phyloP scores from a whole-genome alignment of 2,113 vertebrate species.

The Ciconia boyciana region DNA sequence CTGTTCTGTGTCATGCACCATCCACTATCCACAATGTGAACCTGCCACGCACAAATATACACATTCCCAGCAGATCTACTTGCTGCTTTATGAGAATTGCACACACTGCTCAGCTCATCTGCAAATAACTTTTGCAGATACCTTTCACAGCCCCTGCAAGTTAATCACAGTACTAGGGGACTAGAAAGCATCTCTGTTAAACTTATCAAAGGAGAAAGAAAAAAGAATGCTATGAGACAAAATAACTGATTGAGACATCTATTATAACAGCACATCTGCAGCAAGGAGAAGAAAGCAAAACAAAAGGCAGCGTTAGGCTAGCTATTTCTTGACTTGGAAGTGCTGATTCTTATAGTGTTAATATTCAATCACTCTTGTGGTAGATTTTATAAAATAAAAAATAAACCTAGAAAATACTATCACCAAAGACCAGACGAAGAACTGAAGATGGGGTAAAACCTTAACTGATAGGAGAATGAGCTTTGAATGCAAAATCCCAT shows the following conservation, averaged over 20 bases:
- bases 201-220: not conserved
- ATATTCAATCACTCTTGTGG: not conserved
- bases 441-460: not conserved
- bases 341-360: not conserved
- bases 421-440: not conserved
- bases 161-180: not conserved
- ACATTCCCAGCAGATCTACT: not conserved
- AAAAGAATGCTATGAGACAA: not conserved
- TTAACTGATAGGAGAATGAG: not conserved
- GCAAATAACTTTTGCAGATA: not conserved
- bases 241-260: not conserved
- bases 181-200: not conserved
- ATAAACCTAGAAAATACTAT: not conserved
- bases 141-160: not conserved
- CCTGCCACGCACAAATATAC: not conserved
- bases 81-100: not conserved
- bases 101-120: not conserved
- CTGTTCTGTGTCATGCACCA: not conserved
- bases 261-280: not conserved
- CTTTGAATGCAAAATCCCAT: not conserved
- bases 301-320: not conserved
- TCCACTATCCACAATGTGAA: not conserved
- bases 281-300: not conserved
- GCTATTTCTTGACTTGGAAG: not conserved
- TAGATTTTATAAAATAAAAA: not conserved